Conservation (phyloP, 2,113 vertebrate genomes). For the Falco punctatus region DNA sequence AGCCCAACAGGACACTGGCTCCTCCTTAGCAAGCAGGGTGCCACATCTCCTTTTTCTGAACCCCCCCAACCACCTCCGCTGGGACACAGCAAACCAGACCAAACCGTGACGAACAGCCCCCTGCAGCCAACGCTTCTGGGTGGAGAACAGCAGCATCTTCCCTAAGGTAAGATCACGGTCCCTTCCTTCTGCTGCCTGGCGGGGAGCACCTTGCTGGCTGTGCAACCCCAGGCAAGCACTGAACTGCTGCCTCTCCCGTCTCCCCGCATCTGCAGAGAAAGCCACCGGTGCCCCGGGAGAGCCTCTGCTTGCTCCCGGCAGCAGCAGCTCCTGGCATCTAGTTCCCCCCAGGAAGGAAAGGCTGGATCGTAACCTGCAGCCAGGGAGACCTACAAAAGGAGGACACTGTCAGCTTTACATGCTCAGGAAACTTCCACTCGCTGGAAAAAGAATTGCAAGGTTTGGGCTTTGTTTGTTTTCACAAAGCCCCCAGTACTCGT, state of each 20-base stretch:
- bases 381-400: background rate
- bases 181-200: background rate
- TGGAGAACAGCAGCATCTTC: background rate
- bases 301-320: rapidly evolving
- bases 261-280: background rate
- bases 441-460: slow-evolving; percentile 5
- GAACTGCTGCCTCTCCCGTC: background rate
- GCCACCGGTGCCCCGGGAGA: background rate
- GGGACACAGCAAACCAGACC: background rate
- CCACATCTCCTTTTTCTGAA: background rate
- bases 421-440: background rate
- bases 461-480: slow-evolving; percentile 8
- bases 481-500: background rate
- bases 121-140: background rate
- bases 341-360: background rate
- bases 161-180: background rate
- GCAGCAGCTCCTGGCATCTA: background rate
- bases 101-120: background rate
- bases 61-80: background rate
- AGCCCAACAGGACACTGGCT: background rate
- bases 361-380: background rate
- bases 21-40: background rate
- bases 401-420: background rate
- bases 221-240: background rate
- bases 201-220: background rate